phyloP scores from a whole-genome alignment of 2,888 invertebrate genomes.

The Clostera curtula region DNA sequence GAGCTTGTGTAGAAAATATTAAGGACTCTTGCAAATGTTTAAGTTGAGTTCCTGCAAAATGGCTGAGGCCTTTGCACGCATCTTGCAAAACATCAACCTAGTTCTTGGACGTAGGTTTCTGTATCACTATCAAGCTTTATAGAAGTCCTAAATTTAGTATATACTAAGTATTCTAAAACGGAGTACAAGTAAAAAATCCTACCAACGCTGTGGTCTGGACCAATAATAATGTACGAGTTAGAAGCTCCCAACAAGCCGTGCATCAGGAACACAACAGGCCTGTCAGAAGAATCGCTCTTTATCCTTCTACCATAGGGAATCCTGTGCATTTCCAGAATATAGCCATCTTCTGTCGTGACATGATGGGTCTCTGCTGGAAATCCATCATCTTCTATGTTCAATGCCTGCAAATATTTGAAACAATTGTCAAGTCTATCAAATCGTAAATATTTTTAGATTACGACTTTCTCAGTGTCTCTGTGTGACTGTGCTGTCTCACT shows the following conservation, averaged over 20 bases:
- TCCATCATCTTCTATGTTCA: slow-evolving; percentile 29
- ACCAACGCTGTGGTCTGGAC: slow-evolving; percentile 36
- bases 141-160: too few species aligned
- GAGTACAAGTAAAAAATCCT: slow-evolving; percentile 7
- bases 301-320: slow-evolving; percentile 32
- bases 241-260: slow-evolving; percentile 39
- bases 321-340: slow-evolving; percentile 43
- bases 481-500: too few species aligned
- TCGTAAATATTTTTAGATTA: neutral
- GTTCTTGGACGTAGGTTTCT: too few species aligned
- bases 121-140: too few species aligned
- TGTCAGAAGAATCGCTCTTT: slow-evolving; percentile 9
- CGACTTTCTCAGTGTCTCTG: too few species aligned
- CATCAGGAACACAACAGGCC: slow-evolving; percentile 45
- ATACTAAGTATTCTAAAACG: too few species aligned
- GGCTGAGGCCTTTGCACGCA: too few species aligned
- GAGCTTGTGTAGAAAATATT: too few species aligned
- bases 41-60: too few species aligned
- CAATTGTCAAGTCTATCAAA: neutral
- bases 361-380: slow-evolving; percentile 36
- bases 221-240: slow-evolving; percentile 25
- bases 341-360: slow-evolving; percentile 41
- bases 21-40: too few species aligned
- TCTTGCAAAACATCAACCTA: too few species aligned
- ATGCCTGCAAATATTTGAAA: slow-evolving; percentile 21